Conservation (phyloP, 2,888 invertebrate genomes). For the Trilocha varians region DNA sequence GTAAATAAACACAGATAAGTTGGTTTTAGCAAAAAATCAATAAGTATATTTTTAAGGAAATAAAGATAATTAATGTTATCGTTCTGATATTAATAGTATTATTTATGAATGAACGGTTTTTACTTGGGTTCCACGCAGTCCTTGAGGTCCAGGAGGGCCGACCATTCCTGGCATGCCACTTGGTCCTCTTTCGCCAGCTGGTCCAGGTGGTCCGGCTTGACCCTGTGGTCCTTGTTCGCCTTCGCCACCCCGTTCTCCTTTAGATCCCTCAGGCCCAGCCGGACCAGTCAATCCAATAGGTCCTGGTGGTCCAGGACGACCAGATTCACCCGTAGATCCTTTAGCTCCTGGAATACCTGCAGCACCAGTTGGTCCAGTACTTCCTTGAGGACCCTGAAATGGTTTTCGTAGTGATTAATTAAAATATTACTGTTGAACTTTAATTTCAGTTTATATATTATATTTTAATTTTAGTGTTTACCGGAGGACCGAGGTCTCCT, state of each 20-base stretch:
- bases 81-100: no score
- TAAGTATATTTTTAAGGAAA: no score
- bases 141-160: slow-evolving; percentile 77
- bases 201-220: slow-evolving; percentile 79
- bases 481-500: slow-evolving; percentile 81
- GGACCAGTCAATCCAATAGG: slow-evolving; percentile 80
- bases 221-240: slow-evolving; percentile 81
- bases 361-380: slow-evolving; percentile 77
- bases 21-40: no score
- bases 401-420: neutral
- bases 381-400: slow-evolving; percentile 80
- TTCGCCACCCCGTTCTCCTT: slow-evolving; percentile 82
- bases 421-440: no score
- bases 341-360: slow-evolving; percentile 80
- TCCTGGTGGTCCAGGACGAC: slow-evolving; percentile 78
- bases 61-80: no score
- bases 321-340: slow-evolving; percentile 80
- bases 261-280: slow-evolving; percentile 80
- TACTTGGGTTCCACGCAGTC: slow-evolving; percentile 77
- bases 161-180: slow-evolving; percentile 75
- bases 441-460: no score
- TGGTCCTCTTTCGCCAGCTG: slow-evolving; percentile 78
- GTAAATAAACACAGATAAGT: no score
- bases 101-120: no score
- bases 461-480: slow-evolving; percentile 34